Evolutionary conservation across 2,113 vertebrate species (phyloP), one percentile per base, ranked within the genome.

Genomic region (Oncorhynchus tshawytscha): DNA sequence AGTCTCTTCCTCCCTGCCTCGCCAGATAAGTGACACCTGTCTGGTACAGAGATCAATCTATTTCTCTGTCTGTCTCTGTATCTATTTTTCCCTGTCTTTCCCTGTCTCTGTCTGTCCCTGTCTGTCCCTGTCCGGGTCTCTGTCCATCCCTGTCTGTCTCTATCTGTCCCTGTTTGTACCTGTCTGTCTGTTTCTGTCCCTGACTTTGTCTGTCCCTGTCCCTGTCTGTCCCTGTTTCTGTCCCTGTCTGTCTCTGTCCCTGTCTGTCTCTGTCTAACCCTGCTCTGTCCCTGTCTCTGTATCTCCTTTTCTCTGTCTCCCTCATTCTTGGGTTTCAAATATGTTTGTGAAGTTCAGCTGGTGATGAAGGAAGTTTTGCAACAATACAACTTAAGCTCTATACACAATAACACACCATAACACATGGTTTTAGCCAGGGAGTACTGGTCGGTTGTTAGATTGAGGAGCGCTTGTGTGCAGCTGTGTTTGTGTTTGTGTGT

Each of bases 11-110:
- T 78, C 60, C 16, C 65, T 78, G 9, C 57, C 27, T 16, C 45
- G 64, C 73, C 72, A 82, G 72, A 87, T 75, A 68, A 48, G 34
- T 31, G 80, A 78, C 82, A 86, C 86, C 87, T 86, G 82, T 85
- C 81, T 87, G 69, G 65, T 79, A 75, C 39, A 70, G 48, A 70
- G 78, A 84, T 86, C 75, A 70, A 64, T 78, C 62, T 71, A 12
- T 49, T 71, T 77, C 76, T 79, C 81, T 71, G 72, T 69, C 72
- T 75, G 70, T 78, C 16, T 76, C 16, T 66, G 57, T 72, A 29
- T 71, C 7, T 16, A 0, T 66, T 16, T 57, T 6, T 68, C n/a
- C 39, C 29, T 39, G 2, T 75, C 39, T 15, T 4, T 65, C 51
- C 73, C 72, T 70, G 27, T 80, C 45, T 31, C 62, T 59, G 22